Base-by-base conservation (phyloP, 2,113 vertebrate genomes). In the Zootoca vivipara region DNA sequence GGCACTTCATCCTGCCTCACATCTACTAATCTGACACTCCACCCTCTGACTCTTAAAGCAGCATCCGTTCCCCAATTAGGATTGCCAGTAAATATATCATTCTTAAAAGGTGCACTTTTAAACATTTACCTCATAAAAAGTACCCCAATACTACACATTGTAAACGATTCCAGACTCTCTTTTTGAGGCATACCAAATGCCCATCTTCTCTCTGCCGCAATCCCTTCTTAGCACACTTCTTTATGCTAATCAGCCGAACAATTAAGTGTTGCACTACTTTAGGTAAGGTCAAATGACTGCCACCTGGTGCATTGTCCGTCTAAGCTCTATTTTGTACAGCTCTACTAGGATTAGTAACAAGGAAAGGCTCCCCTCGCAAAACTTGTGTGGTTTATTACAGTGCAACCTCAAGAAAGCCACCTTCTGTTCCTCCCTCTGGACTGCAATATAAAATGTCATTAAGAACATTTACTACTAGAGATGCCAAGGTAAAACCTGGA, bases 341-440 rank as follows among this genome's bases (percentile, higher is more conserved):
- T 85, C 83, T 28, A 20, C 70, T 78, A n/a, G 75, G 85, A 86
- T 86, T 86, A 86, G 85, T 26, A 78, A 20, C 62, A 86, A 78
- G 62, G 82, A 65, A 85, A 78, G 40, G 10, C 38, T 69, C 74
- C 33, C 33, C 18, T 26, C 9, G 28, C 26, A 30, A 78, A 8
- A 78, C 0, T 35, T 56, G 4, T 26, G 30, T 13, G 13, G 20
- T 86, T 52, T 33, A 78, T 30, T 85, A 5, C 16, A 42, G 26
- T 38, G 5, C 35, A 78, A 18, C 38, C 40, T 64, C 73, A 72
- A 35, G 82, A 40, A 46, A 72, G 42, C 20, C 18, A 33, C 18
- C 58, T 69, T 42, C 1, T 64, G 30, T 69, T 4, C 42, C 62
- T 78, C 18, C 40, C 9, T 78, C 28, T 18, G 12, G 13, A 75